These are phyloP conservation scores for Manis javanica DNA, from an alignment of 2,797 vertebrate genomes.

Conservation along the genomic window DNA sequence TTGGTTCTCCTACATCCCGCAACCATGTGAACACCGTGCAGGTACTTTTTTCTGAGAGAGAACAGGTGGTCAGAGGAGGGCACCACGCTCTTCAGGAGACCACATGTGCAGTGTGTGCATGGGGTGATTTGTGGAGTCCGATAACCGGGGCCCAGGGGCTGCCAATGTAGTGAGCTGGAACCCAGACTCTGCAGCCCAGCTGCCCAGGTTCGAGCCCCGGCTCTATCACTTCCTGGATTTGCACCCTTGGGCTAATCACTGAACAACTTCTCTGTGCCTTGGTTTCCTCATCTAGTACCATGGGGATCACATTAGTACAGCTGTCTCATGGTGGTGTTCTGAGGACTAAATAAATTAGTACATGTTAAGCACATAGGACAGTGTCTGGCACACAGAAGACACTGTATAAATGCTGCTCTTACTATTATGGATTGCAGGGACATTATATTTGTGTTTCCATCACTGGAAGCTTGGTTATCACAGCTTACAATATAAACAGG, in stretches of 20 bases:
- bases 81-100: neutral
- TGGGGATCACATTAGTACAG: neutral
- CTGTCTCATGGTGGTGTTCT: neutral
- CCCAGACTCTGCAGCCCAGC: neutral
- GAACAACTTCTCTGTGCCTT: neutral
- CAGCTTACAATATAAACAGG: neutral
- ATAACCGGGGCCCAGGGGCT: fast-evolving
- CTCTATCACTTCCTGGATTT: neutral
- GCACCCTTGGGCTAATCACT: neutral
- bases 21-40: neutral
- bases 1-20: neutral
- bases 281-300: neutral
- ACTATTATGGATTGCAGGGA: neutral
- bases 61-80: neutral
- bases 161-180: neutral
- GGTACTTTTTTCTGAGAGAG: neutral
- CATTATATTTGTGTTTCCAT: neutral
- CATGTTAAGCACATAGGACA: fast-evolving
- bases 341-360: neutral
- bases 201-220: neutral
- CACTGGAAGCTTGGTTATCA: neutral
- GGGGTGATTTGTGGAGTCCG: neutral
- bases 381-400: neutral
- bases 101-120: neutral
- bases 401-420: neutral